These are phyloP conservation scores for Cyphomyrmex costatus DNA, from an alignment of 1,140 invertebrate species.

Conservation along the genomic window DNA sequence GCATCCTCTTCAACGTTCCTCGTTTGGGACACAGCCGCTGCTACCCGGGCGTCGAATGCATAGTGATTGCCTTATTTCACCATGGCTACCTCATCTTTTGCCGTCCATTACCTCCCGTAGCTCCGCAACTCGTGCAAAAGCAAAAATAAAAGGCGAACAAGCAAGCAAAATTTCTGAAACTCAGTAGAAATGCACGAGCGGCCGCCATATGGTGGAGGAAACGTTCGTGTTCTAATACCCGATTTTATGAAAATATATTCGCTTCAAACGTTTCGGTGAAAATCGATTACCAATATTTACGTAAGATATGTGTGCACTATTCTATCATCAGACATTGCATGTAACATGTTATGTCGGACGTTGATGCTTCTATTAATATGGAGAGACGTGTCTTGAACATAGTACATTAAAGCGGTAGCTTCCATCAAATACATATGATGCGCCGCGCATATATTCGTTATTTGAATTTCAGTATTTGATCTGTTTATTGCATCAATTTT, in stretches of 20 bases:
- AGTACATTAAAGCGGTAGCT: neutral
- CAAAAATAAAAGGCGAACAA: constrained; percentile 49
- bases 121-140: neutral
- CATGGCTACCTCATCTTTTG: constrained; percentile 30
- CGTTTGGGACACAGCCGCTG: constrained; percentile 36
- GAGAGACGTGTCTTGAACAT: constrained; percentile 2
- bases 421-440: neutral
- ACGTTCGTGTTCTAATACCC: constrained; percentile 36
- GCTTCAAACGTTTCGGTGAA: neutral
- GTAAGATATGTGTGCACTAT: neutral
- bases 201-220: constrained; percentile 60
- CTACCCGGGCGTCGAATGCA: constrained; percentile 69
- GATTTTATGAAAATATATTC: constrained; percentile 38
- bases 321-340: neutral
- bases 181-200: constrained; percentile 7
- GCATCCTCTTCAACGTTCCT: constrained; percentile 16
- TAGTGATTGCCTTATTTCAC: constrained; percentile 78
- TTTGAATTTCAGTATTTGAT: neutral
- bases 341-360: neutral
- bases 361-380: neutral
- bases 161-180: constrained; percentile 19
- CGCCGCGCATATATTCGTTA: constrained; percentile 7
- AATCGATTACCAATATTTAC: constrained; percentile 19
- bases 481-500: constrained; percentile 5
- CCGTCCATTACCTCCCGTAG: constrained; percentile 62